These are phyloP conservation scores for Itoplectis maculator DNA, from an alignment of 2,888 invertebrate genomes.

Conservation along the genomic window DNA sequence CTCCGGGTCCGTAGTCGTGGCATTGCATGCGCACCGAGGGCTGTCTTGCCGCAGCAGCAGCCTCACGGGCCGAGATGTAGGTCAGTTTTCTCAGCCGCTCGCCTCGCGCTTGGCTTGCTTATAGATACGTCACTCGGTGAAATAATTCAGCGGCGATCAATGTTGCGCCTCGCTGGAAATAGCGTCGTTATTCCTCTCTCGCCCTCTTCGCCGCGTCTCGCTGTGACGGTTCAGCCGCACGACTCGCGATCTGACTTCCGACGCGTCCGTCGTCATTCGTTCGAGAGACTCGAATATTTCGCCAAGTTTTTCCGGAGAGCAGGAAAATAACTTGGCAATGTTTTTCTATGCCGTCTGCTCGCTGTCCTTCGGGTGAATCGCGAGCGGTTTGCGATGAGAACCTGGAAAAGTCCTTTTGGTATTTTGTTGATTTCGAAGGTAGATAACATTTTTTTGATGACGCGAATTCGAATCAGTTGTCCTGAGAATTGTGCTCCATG, in stretches of 20 bases:
- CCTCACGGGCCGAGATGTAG: conserved; percentile 76
- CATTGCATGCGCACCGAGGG: conserved; percentile 12
- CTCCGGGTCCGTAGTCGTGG: conserved; percentile 31
- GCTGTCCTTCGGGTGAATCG: not conserved
- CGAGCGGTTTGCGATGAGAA: not conserved
- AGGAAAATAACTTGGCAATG: not conserved
- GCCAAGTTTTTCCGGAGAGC: not conserved
- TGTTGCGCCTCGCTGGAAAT: conserved; percentile 81
- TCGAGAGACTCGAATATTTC: not conserved
- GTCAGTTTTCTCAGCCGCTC: conserved; percentile 81
- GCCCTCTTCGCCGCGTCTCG: conserved; percentile 45
- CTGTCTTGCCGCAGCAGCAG: conserved; percentile 54
- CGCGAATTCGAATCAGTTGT: too few species aligned
- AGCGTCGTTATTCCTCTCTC: conserved; percentile 72
- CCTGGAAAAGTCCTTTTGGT: not conserved
- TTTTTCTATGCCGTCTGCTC: not conserved
- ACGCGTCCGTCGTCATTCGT: not conserved
- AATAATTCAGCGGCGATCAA: conserved; percentile 84
- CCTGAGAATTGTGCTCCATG: too few species aligned
- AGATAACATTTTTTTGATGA: too few species aligned
- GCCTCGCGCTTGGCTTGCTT: conserved; percentile 65
- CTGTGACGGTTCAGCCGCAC: conserved; percentile 20
- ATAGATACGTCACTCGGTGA: conserved; percentile 81
- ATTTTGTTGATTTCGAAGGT: not conserved
- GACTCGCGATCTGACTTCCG: not conserved